Percentiles rank a stretch among this genome's conserved stretches.
phyloP scores from a whole-genome alignment of 35 echinoderm and acorn worm genomes.

The Heliocidaris erythrogramma region DNA sequence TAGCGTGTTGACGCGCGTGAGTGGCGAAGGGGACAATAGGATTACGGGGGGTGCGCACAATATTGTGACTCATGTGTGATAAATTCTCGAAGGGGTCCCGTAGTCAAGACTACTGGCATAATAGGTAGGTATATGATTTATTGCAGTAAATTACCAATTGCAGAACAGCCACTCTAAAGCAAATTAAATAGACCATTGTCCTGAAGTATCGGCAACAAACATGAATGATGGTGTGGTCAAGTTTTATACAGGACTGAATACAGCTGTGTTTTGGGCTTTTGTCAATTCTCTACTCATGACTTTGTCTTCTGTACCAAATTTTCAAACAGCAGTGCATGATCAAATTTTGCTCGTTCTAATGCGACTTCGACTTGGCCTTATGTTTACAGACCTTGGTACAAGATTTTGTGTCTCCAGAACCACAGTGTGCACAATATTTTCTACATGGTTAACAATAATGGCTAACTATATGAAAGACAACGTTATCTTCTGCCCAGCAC shows the following conservation, averaged over 20 bases:
- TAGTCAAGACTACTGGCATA: no score
- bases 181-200: constrained; percentile 5
- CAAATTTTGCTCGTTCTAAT: constrained; percentile 54
- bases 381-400: constrained; percentile 39
- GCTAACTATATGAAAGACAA: constrained; percentile 51
- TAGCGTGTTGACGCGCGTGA: no score
- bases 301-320: background rate
- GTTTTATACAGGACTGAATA: constrained; percentile 30
- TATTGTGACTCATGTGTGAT: no score
- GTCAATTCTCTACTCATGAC: background rate
- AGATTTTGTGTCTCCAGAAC: constrained; percentile 39
- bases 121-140: no score
- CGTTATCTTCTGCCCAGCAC: constrained; percentile 48
- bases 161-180: background rate
- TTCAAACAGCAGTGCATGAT: constrained; percentile 16
- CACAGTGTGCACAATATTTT: constrained; percentile 53
- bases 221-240: constrained; percentile 47
- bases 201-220: background rate
- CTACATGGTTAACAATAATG: constrained; percentile 49
- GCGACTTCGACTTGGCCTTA: constrained; percentile 42
- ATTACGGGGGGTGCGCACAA: no score
- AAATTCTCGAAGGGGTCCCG: no score
- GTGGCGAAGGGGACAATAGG: no score
- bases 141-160: background rate
- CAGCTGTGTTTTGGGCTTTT: constrained; percentile 36